Evolutionary conservation across 2,797 vertebrate species (phyloP).

Genomic region (Fringilla coelebs): DNA sequence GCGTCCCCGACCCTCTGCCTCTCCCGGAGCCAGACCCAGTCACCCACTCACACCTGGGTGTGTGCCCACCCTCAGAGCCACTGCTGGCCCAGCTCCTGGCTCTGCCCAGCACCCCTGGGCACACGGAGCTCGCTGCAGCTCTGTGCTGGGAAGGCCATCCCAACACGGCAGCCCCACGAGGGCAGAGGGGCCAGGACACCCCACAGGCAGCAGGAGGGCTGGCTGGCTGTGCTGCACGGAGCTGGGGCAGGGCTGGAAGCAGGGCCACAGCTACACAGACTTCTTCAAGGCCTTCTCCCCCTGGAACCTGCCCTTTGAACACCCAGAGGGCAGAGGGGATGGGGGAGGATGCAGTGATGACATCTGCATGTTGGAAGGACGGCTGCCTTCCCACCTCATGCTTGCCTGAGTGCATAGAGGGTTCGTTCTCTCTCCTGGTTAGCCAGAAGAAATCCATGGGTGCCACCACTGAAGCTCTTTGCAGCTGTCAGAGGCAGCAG

Average conservation of each 20-base stretch:
- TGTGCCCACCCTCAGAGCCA: neutral
- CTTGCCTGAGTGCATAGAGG: neutral
- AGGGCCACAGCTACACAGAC: neutral
- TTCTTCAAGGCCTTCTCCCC: neutral
- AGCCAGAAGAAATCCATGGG: neutral
- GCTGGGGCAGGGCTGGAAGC: neutral
- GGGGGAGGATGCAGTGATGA: neutral
- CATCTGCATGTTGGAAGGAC: neutral
- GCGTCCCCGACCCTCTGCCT: neutral
- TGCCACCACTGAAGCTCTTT: neutral
- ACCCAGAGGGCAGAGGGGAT: neutral
- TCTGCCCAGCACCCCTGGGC: neutral
- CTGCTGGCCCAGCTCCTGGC: neutral
- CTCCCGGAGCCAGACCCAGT: neutral
- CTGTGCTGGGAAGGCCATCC: fast-evolving
- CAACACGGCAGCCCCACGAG: neutral
- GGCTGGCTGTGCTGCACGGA: neutral
- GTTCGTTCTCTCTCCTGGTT: neutral
- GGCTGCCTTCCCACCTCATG: neutral
- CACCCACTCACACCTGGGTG: fast-evolving
- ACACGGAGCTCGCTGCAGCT: neutral
- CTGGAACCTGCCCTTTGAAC: neutral
- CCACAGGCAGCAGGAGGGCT: neutral
- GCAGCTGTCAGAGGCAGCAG: neutral
- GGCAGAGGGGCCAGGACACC: neutral